These are phyloP conservation scores for Amblyraja radiata DNA, from an alignment of 2,797 vertebrate genomes.

Conservation along the genomic window DNA sequence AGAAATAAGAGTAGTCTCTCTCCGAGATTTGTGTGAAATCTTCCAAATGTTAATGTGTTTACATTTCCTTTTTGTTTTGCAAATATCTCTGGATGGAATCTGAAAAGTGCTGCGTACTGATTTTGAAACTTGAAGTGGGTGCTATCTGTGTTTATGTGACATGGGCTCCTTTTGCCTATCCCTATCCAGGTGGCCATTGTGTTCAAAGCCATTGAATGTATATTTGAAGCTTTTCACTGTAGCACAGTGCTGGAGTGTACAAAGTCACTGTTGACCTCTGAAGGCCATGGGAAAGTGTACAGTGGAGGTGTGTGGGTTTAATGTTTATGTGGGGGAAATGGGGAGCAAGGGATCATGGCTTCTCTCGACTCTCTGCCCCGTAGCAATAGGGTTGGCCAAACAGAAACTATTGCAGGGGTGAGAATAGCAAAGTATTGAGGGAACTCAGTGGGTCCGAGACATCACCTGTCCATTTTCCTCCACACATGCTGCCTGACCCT, in stretches of 20 bases:
- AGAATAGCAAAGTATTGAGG: no score
- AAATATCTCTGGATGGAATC: no score
- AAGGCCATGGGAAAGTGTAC: not conserved
- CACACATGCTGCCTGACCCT: no score
- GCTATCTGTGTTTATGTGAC: not conserved
- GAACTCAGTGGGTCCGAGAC: no score
- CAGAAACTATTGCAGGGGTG: not conserved
- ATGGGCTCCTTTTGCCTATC: not conserved
- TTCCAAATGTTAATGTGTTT: not conserved
- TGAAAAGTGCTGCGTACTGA: no score
- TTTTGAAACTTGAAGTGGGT: not conserved
- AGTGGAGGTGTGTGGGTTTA: not conserved
- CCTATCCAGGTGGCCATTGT: slow-evolving; percentile 3
- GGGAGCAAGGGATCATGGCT: no score
- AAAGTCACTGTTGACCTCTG: not conserved
- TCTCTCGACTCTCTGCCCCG: not conserved
- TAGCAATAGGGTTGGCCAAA: not conserved
- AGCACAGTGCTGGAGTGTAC: not conserved
- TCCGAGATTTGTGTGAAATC: no score
- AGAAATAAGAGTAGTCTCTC: no score
- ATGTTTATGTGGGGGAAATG: not conserved
- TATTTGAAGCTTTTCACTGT: slow-evolving; percentile 8
- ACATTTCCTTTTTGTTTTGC: not conserved
- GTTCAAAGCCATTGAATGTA: slow-evolving; percentile 28
- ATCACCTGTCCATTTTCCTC: no score